Evolutionary conservation across 2,888 invertebrate genomes (phyloP).

Genomic region (Xestia ashworthii): DNA sequence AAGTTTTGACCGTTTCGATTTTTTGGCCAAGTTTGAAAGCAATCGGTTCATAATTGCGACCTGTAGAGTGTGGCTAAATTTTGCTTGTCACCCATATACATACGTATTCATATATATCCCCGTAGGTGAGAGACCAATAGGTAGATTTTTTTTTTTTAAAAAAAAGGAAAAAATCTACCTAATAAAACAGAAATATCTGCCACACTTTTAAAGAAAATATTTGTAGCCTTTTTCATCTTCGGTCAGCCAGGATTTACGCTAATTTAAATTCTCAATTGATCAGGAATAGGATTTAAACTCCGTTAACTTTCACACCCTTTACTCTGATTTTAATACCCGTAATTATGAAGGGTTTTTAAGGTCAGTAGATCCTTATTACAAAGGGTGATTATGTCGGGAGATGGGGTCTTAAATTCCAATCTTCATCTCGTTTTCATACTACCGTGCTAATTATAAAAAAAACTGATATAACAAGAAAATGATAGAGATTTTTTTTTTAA

Average conservation of each 20-base stretch:
- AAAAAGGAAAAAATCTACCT: too few relatives aligned
- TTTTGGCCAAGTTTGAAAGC: too few relatives aligned
- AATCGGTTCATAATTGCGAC: too few relatives aligned
- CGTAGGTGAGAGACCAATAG: too few relatives aligned
- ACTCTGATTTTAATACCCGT: conserved; percentile 37
- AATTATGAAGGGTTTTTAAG: conserved; percentile 24
- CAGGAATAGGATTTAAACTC: conserved; percentile 27
- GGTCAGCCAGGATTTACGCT: background rate
- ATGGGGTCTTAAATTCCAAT: background rate
- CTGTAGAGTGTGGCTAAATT: too few relatives aligned
- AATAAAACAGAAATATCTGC: too few relatives aligned
- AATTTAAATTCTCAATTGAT: conserved; percentile 19
- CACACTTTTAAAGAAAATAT: background rate
- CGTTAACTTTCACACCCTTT: conserved; percentile 18
- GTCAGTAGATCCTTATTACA: conserved; percentile 29
- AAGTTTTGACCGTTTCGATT: too few relatives aligned
- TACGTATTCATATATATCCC: too few relatives aligned
- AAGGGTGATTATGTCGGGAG: conserved; percentile 12
- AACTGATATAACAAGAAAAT: background rate
- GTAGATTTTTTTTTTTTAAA: too few relatives aligned
- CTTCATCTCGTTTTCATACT: background rate
- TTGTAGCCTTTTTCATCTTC: background rate
- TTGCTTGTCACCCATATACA: too few relatives aligned
- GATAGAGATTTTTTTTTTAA: background rate
- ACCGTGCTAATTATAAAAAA: background rate